Evolutionary conservation across 2,888 invertebrate genomes (phyloP).

Genomic region (Harmothoe impar): DNA sequence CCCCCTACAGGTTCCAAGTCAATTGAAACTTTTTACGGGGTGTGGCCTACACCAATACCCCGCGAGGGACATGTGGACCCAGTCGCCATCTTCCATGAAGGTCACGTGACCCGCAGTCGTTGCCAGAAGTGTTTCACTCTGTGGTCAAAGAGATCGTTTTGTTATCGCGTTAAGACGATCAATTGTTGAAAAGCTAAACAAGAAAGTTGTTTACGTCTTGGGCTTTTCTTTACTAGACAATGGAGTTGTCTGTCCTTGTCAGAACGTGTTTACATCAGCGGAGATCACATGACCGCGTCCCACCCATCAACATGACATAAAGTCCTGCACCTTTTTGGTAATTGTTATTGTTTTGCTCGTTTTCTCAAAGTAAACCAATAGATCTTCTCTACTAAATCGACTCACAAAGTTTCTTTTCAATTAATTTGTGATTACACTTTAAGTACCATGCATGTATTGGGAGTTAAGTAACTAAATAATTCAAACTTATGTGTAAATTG

Average conservation of each 20-base stretch:
- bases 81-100: background rate
- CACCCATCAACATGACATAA: conserved; percentile 51
- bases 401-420: no score
- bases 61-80: background rate
- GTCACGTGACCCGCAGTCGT: conserved; percentile 27
- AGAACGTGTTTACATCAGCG: conserved; percentile 1
- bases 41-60: background rate
- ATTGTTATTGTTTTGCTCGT: background rate
- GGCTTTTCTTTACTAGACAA: conserved; percentile 39
- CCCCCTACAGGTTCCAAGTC: background rate
- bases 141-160: conserved; percentile 46
- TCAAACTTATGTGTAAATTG: no score
- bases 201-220: conserved; percentile 13
- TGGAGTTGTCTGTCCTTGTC: background rate
- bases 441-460: no score
- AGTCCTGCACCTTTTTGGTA: background rate
- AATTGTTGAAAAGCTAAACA: conserved; percentile 61
- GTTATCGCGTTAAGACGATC: conserved; percentile 24
- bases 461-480: no score
- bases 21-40: conserved; percentile 42
- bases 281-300: conserved; percentile 27
- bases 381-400: no score
- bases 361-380: no score
- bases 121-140: conserved; percentile 57
- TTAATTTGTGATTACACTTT: no score